These are phyloP conservation scores for Himalopsyche japonica DNA, from an alignment of 2,888 invertebrate genomes.

Conservation along the genomic window DNA sequence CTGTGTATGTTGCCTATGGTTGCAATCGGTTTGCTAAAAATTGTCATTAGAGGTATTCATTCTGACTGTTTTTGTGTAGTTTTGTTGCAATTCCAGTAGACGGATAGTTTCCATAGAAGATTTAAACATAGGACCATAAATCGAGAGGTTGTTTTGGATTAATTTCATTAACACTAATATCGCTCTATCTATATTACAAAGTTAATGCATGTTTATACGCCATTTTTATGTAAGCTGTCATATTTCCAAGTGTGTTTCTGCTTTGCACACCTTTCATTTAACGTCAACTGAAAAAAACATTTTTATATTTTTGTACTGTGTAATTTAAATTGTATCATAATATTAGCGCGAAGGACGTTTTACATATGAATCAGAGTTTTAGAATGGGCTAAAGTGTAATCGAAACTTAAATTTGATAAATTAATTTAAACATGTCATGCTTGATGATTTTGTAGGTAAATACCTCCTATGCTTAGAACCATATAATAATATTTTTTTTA, in stretches of 20 bases:
- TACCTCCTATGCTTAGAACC: background rate
- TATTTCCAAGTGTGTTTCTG: background rate
- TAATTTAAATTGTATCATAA: background rate
- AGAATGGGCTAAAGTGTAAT: background rate
- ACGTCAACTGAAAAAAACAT: background rate
- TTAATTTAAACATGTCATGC: background rate
- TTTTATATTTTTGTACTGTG: background rate
- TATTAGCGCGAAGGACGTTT: background rate
- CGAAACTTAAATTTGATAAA: no score
- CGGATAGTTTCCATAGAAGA: background rate
- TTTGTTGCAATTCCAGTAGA: conserved; percentile 18
- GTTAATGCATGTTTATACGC: conserved; percentile 21
- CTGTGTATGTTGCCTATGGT: background rate
- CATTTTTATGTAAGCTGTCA: conserved; percentile 32
- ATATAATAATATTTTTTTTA: no score
- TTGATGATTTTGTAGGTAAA: background rate
- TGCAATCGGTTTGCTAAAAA: background rate
- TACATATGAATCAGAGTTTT: background rate
- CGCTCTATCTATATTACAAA: background rate
- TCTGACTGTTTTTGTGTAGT: conserved; percentile 16
- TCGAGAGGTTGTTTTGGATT: background rate
- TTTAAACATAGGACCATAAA: background rate
- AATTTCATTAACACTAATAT: background rate
- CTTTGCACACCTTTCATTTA: background rate
- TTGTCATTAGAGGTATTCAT: background rate